Conservation (phyloP, 2,113 vertebrate genomes). For the Willisornis vidua region DNA sequence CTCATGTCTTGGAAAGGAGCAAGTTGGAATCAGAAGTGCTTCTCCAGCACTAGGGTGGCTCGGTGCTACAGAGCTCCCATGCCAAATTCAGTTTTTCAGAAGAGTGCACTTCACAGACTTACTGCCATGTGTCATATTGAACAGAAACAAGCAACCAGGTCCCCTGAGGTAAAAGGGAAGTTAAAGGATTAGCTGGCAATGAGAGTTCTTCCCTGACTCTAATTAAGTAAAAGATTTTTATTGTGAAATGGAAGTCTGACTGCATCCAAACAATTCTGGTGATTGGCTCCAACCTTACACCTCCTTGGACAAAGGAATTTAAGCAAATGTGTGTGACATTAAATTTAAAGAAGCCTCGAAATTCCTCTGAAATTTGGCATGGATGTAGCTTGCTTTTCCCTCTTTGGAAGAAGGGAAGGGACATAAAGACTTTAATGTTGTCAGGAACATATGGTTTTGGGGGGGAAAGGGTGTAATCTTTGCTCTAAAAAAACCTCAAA, state of each 20-base stretch:
- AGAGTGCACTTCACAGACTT: background rate
- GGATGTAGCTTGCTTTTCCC: background rate
- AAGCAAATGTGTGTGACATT: background rate
- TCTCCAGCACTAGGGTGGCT: background rate
- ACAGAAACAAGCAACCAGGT: background rate
- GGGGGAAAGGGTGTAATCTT: background rate
- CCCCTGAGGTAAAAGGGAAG: background rate
- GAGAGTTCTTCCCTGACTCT: background rate
- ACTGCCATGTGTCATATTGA: background rate
- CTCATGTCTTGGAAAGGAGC: background rate
- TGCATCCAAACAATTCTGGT: background rate
- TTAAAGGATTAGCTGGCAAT: background rate
- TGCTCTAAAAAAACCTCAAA: background rate
- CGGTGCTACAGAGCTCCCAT: background rate
- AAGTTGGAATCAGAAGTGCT: background rate
- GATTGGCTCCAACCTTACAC: background rate
- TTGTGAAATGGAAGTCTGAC: background rate
- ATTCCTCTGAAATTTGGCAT: background rate
- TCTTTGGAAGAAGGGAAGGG: background rate
- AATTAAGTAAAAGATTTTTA: background rate
- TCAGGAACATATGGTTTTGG: background rate
- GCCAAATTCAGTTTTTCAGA: background rate
- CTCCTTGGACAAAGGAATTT: background rate
- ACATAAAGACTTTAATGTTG: background rate
- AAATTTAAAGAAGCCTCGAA: background rate